Evolutionary conservation across 1,140 invertebrate genomes (phyloP), one percentile per base, ranked within the genome.

Genomic region (Lordiphosa clarofinis): DNA sequence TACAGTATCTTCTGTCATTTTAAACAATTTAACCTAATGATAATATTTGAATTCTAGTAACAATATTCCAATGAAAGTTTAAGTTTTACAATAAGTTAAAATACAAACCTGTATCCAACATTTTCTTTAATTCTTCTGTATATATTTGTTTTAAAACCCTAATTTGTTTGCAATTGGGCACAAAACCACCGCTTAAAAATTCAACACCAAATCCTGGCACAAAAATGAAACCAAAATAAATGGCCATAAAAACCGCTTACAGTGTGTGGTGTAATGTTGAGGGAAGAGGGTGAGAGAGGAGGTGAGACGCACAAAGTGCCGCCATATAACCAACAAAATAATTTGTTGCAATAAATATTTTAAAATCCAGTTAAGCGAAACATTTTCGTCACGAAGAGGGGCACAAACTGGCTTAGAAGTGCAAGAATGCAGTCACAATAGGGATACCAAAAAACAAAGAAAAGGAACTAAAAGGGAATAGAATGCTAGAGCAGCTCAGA

Each of bases 321-420:
- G 46, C 64, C 65, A 66, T 72, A 67, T 76, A 61, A 62, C 74
- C 63, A 69, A 56, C 78, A 73, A 86, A 86, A 86, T 86, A 84
- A 84, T 84, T 84, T 86, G 73, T 69, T 86, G 79, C 73, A 84
- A 84, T 84, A 84, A 84, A 84, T 84, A 86, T 84, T 84, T 84
- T 70, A 84, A 84, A 84, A 84, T 86, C 78, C 79, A 84, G 73
- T 84, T 84, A 84, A 79, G 58, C 73, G 73, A 79, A 84, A 73
- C 73, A 84, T 73, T 84, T 84, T 84, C 79, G 73, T 86, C 79
- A 82, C 78, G 78, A 69, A 84, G 73, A 72, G 76, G 49, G 31
- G 43, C 0, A 46, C 11, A 46, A 74, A 62, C 53, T 67, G 53
- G 56, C 55, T 68, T 52, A 56, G 69, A 50, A 69, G 59, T 53